Evolutionary conservation across 2,113 vertebrate species (phyloP), one percentile per base, ranked within the genome.

Genomic region (Scartelaos histophorus): DNA sequence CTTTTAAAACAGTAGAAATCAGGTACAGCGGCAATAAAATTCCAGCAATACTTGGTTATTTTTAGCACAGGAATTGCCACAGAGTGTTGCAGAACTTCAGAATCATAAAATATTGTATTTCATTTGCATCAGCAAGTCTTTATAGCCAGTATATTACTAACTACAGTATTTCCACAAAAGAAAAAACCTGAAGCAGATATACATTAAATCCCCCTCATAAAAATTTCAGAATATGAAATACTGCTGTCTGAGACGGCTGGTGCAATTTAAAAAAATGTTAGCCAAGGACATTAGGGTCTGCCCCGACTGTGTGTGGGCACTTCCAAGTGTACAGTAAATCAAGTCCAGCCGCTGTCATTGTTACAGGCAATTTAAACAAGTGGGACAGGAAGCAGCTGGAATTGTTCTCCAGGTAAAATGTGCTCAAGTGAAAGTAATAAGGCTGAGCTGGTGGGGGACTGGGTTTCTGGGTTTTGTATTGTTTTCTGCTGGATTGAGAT

Each of bases 401-500:
- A 70, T 79, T 81, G 49, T 68, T 81, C 38, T 81, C 49, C 17
- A 15, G 61, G 38, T 78, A 71, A 77, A 80, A 71, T 70, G 9
- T n/a, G 79, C 77, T 69, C 38, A 35, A 57, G 66, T 34, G 87
- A 86, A 82, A 58, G 70, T 78, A 86, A 84, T 85, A 78, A 74
- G 77, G 65, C 60, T 65, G 54, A 21, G 70, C 66, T 68, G 16
- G 77, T 78, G 68, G 69, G 12, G 68, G 16, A 47, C 45, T 53
- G 29, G 54, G 46, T 53, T 49, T 69, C 21, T 22, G 22, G 6
- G 10, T 49, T 19, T 11, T 10, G 46, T 0, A 71, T 66, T 47
- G 3, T 51, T 56, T 11, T 73, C 43, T 19, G 0, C 67, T 60
- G 66, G 16, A 49, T 43, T 17, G 15, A 13, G 21, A 60, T 60